A percentile compares a stretch with the other conserved stretches of the same genome.
Conservation (phyloP, 2,113 vertebrate species). For the Ptilonorhynchus violaceus region DNA sequence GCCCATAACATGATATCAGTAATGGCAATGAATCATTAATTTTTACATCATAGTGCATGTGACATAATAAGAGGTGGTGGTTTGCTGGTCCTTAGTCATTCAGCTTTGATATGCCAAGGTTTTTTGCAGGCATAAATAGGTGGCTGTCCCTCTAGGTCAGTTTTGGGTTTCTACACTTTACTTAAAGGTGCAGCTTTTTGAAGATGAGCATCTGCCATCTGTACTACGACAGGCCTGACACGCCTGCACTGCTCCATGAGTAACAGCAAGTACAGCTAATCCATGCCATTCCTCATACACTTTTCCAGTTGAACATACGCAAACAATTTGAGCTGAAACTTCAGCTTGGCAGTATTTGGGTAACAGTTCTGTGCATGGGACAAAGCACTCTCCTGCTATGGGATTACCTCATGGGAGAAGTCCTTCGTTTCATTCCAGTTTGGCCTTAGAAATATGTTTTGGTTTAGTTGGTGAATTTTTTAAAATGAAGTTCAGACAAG, state of each 20-base stretch:
- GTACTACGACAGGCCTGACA: background rate
- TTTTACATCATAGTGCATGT: background rate
- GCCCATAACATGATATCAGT: rapidly evolving
- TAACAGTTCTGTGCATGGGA: background rate
- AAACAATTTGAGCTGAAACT: constrained; percentile 38
- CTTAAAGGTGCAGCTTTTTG: background rate
- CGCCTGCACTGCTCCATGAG: background rate
- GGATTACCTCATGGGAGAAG: constrained; percentile 10
- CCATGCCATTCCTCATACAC: background rate
- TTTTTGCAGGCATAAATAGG: background rate
- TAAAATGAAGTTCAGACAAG: background rate
- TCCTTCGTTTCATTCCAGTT: background rate
- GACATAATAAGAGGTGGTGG: background rate
- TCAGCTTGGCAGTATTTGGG: constrained; percentile 15
- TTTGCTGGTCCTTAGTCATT: background rate
- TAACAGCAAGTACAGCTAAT: constrained; percentile 19
- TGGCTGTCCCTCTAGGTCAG: background rate
- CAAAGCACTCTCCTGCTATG: background rate
- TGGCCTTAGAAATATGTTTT: background rate
- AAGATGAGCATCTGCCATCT: background rate
- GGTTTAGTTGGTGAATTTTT: constrained; percentile 26
- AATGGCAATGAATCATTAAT: background rate
- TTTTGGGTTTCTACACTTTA: background rate
- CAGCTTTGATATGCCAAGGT: background rate
- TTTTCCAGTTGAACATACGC: constrained; percentile 17